Evolutionary conservation across 2,113 vertebrate genomes (phyloP), one percentile per base, ranked within the genome.

Genomic region (Gopherus evgoodei): DNA sequence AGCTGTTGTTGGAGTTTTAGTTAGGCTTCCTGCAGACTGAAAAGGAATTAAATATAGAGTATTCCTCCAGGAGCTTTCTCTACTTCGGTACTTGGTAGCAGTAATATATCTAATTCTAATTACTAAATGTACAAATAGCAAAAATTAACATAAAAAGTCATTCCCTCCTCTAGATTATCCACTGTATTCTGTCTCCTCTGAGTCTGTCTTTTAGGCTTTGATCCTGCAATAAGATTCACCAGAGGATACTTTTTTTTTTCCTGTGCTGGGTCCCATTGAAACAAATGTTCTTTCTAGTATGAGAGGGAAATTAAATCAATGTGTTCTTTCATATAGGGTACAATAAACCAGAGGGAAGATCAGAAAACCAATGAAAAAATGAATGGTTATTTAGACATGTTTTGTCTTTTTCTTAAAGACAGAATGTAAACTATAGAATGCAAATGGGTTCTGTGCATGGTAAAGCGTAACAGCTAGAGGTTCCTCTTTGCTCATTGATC

Each of bases 181-280:
- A 81, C 72, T 0, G 0, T 6, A 29, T 2, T 80, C 1, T 54
- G 59, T 95, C 19, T 86, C 50, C 53, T 93, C 38, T 9, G 42
- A 88, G 87, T 14, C 54, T 81, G 22, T 21, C 19, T 93, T 95
- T 91, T 83, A 87, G 88, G n/a, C 44, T 91, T n/a, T 81, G 65
- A 57, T 47, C 93, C 90, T 91, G 19, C 75, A 81, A 35, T 22
- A 76, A 94, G 53, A 86, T 16, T 52, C 84, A 72, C 76, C 57
- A n/a, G 75, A 89, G 84, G 44, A 84, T 87, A 92, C 50, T 27
- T 29, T 92, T 44, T 44, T 11, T 54, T 38, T 38, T 90, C 13
- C 50, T 35, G 11, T 92, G 44, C 25, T 84, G 47, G 75, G 25
- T 75, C 13, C 44, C 2, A 80, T 27, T 59, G 52, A 91, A 91